Conservation (phyloP, 1,140 invertebrate genomes). For the Achatina immaculata region DNA sequence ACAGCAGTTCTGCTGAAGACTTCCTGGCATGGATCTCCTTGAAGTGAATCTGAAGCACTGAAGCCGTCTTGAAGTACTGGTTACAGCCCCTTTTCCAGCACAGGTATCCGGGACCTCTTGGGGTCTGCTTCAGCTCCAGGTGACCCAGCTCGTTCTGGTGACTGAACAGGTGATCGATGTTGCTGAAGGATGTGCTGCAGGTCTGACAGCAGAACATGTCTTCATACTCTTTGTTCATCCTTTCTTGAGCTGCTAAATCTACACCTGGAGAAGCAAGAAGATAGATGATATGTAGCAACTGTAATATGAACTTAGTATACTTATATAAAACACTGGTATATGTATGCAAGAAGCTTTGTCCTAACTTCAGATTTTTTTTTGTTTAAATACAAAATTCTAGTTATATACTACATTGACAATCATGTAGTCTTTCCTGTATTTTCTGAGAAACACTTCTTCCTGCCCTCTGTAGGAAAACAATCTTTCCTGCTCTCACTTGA, state of each 20-base stretch:
- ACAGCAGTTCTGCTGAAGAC: slow-evolving; percentile 72
- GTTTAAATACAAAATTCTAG: too few relatives aligned
- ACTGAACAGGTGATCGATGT: slow-evolving; percentile 83
- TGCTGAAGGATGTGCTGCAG: slow-evolving; percentile 80
- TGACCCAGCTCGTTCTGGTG: slow-evolving; percentile 90
- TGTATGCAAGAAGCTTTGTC: too few relatives aligned
- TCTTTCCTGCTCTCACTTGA: too few relatives aligned
- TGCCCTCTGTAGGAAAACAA: too few relatives aligned
- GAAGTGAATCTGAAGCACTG: slow-evolving; percentile 82
- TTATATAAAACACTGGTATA: too few relatives aligned
- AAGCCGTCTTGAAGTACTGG: slow-evolving; percentile 83
- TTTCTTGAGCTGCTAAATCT: slow-evolving; percentile 43
- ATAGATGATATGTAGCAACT: slow-evolving; percentile 13
- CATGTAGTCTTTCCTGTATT: too few relatives aligned
- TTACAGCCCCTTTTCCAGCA: slow-evolving; percentile 92
- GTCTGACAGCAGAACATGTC: slow-evolving; percentile 76
- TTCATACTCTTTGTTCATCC: slow-evolving; percentile 61
- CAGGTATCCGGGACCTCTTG: slow-evolving; percentile 85
- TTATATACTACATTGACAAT: too few relatives aligned
- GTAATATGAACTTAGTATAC: neutral
- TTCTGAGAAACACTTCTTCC: too few relatives aligned
- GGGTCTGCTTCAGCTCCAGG: slow-evolving; percentile 85
- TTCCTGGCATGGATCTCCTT: slow-evolving; percentile 83
- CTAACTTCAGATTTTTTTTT: too few relatives aligned
- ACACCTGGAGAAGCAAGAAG: slow-evolving; percentile 54